Evolutionary conservation across 37 sponge, comb jelly and placozoan species (phyloP).

Genomic region (Tethya wilhelma): DNA sequence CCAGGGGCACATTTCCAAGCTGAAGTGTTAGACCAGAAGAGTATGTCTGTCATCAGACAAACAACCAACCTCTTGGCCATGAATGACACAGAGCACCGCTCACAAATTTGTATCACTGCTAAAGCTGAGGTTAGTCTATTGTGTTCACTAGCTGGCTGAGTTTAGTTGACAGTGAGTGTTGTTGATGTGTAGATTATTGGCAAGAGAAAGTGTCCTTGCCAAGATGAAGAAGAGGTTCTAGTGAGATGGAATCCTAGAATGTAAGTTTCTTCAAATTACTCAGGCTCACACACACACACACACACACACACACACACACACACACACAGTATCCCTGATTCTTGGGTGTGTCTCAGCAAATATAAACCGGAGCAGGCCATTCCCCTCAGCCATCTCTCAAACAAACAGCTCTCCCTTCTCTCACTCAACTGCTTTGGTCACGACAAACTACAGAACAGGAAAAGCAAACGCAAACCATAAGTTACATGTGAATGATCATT

Average conservation of each 20-base stretch:
- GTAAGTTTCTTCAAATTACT: slow-evolving; percentile 21
- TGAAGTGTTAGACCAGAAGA: slow-evolving; percentile 39
- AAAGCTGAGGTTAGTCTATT: slow-evolving; percentile 13
- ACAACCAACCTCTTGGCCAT: slow-evolving; percentile 16
- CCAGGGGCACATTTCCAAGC: slow-evolving; percentile 51
- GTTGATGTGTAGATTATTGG: slow-evolving; percentile 11
- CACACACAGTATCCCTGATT: slow-evolving; percentile 3
- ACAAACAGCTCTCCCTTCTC: slow-evolving; percentile 11
- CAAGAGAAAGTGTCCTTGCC: slow-evolving; percentile 3
- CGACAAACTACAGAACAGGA: neutral
- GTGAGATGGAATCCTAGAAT: slow-evolving; percentile 53
- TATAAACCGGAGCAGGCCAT: slow-evolving; percentile 3
- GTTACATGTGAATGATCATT: neutral
- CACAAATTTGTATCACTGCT: slow-evolving; percentile 12
- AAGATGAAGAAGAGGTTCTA: slow-evolving; percentile 21
- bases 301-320: slow-evolving; percentile 35
- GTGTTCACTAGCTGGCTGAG: neutral
- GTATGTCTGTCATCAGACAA: slow-evolving; percentile 48
- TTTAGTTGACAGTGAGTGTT: neutral
- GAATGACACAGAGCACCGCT: neutral
- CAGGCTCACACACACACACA: slow-evolving; percentile 25
- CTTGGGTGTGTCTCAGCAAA: slow-evolving; percentile 26
- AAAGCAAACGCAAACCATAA: slow-evolving; percentile 30
- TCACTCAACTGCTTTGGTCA: slow-evolving; percentile 26
- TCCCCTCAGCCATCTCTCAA: slow-evolving; percentile 14